phyloP scores from a whole-genome alignment of 1,140 invertebrate species.

The Ceratina australensis region DNA sequence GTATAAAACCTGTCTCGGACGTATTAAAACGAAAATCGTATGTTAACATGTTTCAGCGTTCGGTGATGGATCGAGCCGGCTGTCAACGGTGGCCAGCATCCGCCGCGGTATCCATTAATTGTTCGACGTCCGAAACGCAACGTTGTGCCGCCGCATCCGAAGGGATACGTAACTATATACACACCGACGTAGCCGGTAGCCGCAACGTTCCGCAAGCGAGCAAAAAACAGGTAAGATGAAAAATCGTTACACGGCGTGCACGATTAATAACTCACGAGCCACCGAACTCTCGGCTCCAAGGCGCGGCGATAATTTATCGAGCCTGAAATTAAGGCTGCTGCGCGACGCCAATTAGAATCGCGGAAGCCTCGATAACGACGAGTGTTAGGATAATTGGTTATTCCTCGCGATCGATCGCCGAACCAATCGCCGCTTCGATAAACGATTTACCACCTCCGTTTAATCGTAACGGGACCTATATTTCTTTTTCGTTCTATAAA shows the following conservation, averaged over 20 bases:
- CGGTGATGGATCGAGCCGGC: neutral
- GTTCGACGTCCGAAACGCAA: neutral
- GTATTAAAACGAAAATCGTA: neutral
- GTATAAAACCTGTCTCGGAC: too few relatives aligned
- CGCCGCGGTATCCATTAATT: neutral
- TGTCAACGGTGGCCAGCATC: neutral
- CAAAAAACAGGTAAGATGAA: neutral
- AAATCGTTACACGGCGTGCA: neutral
- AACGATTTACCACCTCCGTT: conserved; percentile 39
- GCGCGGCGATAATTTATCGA: conserved; percentile 24
- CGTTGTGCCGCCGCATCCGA: conserved; percentile 8
- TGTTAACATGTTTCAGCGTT: neutral
- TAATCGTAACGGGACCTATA: conserved; percentile 54
- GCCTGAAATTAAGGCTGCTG: conserved; percentile 8
- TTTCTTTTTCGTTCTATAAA: neutral
- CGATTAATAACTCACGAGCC: conserved; percentile 25
- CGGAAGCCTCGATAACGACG: conserved; percentile 29
- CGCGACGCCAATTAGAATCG: conserved; percentile 4
- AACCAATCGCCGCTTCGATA: conserved; percentile 27
- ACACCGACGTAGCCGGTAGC: neutral
- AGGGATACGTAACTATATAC: neutral
- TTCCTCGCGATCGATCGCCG: conserved; percentile 50
- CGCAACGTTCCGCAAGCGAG: neutral
- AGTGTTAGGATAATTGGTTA: conserved; percentile 54
- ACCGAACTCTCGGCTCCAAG: conserved; percentile 16